phyloP scores from a whole-genome alignment of 2,113 vertebrate species.

The Sphaerodactylus townsendi region DNA sequence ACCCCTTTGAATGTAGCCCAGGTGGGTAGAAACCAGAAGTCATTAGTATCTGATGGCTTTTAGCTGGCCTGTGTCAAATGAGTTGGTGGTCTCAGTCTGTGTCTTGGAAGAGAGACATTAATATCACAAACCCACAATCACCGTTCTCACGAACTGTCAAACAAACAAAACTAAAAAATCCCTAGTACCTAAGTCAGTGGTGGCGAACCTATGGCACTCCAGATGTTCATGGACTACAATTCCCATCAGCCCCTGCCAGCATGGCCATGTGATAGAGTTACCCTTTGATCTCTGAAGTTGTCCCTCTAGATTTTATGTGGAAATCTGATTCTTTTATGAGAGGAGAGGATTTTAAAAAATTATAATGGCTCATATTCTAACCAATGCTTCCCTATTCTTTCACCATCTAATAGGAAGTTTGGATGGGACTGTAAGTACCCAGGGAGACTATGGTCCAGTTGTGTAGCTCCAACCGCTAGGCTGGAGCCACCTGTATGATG shows the following conservation, averaged over 20 bases:
- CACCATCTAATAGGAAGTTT: background rate
- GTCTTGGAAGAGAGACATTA: constrained; percentile 21
- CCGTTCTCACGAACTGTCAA: background rate
- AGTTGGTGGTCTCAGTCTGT: constrained; percentile 48
- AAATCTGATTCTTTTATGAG: background rate
- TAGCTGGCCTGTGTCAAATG: constrained; percentile 60
- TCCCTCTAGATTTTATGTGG: background rate
- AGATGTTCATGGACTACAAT: too few species aligned
- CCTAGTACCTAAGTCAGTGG: fast-evolving
- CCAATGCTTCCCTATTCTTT: background rate
- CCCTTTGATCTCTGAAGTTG: background rate
- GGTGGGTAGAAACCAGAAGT: constrained; percentile 63
- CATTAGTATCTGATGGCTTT: constrained; percentile 60
- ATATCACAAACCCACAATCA: constrained; percentile 23
- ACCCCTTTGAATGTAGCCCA: constrained; percentile 57
- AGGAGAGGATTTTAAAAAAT: background rate
- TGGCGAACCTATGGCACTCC: too few species aligned
- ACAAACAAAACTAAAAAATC: background rate
- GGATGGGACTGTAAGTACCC: too few species aligned
- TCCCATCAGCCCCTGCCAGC: too few species aligned
- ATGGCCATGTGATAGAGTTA: constrained; percentile 15
- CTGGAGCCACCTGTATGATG: too few species aligned
- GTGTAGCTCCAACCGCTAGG: too few species aligned
- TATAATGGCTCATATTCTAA: background rate
- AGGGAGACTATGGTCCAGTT: too few species aligned